Evolutionary conservation across 2,113 vertebrate genomes (phyloP).

Genomic region (Casuarius casuarius): DNA sequence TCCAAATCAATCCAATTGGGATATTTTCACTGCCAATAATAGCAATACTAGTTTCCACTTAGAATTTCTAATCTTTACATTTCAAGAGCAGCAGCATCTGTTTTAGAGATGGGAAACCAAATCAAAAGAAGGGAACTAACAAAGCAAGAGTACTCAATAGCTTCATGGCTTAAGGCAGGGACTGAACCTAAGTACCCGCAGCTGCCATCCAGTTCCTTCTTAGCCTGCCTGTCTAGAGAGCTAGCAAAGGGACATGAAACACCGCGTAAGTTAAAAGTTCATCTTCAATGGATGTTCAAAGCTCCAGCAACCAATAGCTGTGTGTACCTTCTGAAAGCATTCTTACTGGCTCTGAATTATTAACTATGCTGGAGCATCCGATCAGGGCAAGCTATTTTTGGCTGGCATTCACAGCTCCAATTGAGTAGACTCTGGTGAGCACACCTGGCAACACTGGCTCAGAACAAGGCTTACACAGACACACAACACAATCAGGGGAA

Average conservation of each 20-base stretch:
- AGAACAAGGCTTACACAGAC: constrained; percentile 45
- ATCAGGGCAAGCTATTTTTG: constrained; percentile 1
- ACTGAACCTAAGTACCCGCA: not conserved
- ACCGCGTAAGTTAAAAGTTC: not conserved
- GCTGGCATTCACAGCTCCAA: constrained; percentile 1
- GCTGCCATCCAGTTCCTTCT: not conserved
- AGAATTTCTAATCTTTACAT: not conserved
- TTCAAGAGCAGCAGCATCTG: not conserved
- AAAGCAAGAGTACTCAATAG: not conserved
- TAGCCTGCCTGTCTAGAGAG: not conserved
- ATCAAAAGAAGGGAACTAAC: not conserved
- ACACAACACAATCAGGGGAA: constrained; percentile 50
- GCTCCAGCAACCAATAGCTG: not conserved
- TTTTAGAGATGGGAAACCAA: not conserved
- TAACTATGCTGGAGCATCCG: constrained; percentile 19
- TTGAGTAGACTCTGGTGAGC: constrained; percentile 26
- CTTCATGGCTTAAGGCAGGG: not conserved
- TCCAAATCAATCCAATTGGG: not conserved
- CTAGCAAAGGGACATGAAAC: not conserved
- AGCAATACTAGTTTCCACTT: not conserved
- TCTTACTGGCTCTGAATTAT: not conserved
- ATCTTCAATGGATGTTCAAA: not conserved
- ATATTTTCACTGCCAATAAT: not conserved
- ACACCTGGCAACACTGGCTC: constrained; percentile 25
- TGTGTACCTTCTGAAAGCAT: not conserved